A percentile compares a stretch with the other conserved stretches of the same genome.
phyloP scores from a whole-genome alignment of 1,140 invertebrate species.

The Zaprionus gabonicus region DNA sequence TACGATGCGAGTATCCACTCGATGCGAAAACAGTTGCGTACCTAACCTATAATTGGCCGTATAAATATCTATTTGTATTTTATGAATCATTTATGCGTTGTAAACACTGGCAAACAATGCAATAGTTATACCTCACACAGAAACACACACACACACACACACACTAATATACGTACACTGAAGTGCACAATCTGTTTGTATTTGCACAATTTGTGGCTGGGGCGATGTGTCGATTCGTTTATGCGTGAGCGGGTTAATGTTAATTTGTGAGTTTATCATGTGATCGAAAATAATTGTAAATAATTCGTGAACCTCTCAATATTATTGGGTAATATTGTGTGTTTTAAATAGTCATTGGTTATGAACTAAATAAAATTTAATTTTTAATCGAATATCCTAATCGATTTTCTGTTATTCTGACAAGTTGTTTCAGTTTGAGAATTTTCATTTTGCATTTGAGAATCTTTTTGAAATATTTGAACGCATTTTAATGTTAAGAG shows the following conservation, averaged over 20 bases:
- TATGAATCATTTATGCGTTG: slow-evolving; percentile 15
- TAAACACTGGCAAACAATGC: slow-evolving; percentile 25
- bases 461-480: too few species aligned
- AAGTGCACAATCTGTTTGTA: slow-evolving; percentile 14
- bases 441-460: too few species aligned
- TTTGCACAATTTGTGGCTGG: slow-evolving; percentile 22
- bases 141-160: slow-evolving; percentile 3
- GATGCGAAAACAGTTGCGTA: not conserved
- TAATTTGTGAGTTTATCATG: not conserved
- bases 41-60: slow-evolving; percentile 15
- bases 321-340: too few species aligned
- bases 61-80: slow-evolving; percentile 15
- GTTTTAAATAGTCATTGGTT: too few species aligned
- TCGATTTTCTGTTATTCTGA: too few species aligned
- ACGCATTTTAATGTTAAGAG: too few species aligned
- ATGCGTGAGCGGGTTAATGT: not conserved
- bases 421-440: too few species aligned
- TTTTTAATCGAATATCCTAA: too few species aligned
- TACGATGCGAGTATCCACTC: slow-evolving; percentile 9
- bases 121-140: slow-evolving; percentile 4
- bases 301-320: not conserved
- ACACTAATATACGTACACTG: not conserved
- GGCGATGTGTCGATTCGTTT: slow-evolving; percentile 1
- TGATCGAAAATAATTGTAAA: not conserved
- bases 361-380: too few species aligned